Evolutionary conservation across 2,797 vertebrate genomes (phyloP), one percentile per base, ranked within the genome.

Genomic region (Neosilurus mollespiculum): DNA sequence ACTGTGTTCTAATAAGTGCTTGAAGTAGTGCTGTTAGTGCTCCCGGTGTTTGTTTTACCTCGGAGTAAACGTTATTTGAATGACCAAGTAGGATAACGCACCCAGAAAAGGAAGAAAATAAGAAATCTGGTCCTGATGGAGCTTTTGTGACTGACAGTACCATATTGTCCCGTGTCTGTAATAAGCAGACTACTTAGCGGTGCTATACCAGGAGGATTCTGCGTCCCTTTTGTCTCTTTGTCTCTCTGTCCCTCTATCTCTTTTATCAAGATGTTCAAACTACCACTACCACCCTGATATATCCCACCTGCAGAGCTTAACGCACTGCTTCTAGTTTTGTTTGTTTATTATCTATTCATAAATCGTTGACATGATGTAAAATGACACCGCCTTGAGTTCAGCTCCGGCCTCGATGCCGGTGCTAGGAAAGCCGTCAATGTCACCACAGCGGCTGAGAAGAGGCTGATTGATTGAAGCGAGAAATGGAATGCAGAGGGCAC

Each of bases 401-500:
- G 86, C 89, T 88, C 80, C 9, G 89, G 86, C 54, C 85, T 92
- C 86, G 86, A 88, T 80, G 90, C 80, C 87, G 88, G 85, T 81
- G 89, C 92, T 73, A 72, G 92, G 91, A 92, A 88, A 73, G 91
- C 92, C 91, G 92, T 93, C 94, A 93, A 87, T 90, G 92, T 81
- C 86, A 86, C 54, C 80, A 89, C 88, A 86, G 89, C 69, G 70
- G 84, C 87, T 69, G 83, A 83, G 81, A 87, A 90, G 90, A 92
- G 88, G 87, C 87, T 91, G 93, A 93, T 92, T 94, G 93, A 94
- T 94, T 89, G 91, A 91, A 91, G 92, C 83, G 80, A 83, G 87
- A 83, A 87, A 87, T 80, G 30, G 77, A 82, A 91, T 82, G 89
- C 89, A 89, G 81, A 66, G 92, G 91, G 90, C 88, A 91, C 92